These are phyloP conservation scores for Dryadula phaetusa DNA, from an alignment of 2,888 invertebrate species.

Conservation along the genomic window DNA sequence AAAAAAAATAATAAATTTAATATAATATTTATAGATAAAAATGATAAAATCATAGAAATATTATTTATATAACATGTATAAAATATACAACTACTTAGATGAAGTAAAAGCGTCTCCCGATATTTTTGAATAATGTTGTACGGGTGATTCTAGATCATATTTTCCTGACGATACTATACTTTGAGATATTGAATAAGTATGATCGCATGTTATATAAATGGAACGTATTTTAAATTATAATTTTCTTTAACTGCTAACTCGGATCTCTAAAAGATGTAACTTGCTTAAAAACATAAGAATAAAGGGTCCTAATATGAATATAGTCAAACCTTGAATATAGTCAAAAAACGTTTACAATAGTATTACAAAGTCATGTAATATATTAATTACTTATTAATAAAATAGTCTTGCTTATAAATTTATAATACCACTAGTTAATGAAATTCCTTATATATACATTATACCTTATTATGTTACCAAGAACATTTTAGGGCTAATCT, in stretches of 20 bases:
- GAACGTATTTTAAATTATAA: no score
- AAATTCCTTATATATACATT: background rate
- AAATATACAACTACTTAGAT: background rate
- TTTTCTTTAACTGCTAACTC: no score
- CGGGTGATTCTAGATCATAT: background rate
- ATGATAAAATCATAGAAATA: background rate
- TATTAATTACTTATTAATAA: constrained; percentile 2
- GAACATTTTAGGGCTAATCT: constrained; percentile 5
- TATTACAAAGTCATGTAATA: background rate
- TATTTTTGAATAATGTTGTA: background rate
- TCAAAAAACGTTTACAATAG: no score
- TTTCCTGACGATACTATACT: background rate
- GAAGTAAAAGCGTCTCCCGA: background rate
- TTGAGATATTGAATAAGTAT: no score
- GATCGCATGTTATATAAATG: no score
- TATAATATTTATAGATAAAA: background rate
- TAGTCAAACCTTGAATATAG: no score
- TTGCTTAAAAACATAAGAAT: no score
- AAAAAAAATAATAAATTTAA: no score
- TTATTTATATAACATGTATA: background rate
- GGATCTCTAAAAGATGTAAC: no score
- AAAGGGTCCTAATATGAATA: no score
- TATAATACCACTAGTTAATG: background rate
- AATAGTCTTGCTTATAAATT: constrained; percentile 2
- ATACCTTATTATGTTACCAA: background rate